A percentile compares a stretch with the other conserved stretches of the same genome.
phyloP scores from a whole-genome alignment of 2,888 invertebrate genomes.

The Andrena bucephala region DNA sequence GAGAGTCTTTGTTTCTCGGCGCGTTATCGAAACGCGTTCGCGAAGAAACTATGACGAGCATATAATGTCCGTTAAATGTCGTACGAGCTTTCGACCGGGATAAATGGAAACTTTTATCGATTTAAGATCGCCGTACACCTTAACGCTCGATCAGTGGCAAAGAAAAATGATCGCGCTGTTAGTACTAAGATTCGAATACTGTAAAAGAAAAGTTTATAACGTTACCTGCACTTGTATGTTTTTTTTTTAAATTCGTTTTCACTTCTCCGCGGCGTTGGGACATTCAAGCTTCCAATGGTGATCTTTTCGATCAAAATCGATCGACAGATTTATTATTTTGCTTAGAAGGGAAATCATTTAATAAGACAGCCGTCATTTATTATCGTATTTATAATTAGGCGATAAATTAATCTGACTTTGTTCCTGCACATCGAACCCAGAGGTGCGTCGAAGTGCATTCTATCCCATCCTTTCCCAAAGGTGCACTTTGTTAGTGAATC shows the following conservation, averaged over 20 bases:
- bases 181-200: background rate
- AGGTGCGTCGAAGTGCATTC: background rate
- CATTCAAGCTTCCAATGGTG: background rate
- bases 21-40: conserved; percentile 5
- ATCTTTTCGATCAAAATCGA: conserved; percentile 7
- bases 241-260: background rate
- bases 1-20: background rate
- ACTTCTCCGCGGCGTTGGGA: background rate
- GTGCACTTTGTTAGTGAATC: conserved; percentile 2
- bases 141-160: background rate
- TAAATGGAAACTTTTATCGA: background rate
- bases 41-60: conserved; percentile 3
- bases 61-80: background rate
- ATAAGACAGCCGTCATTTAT: background rate
- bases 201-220: background rate
- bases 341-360: background rate
- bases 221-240: background rate
- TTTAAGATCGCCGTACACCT: background rate
- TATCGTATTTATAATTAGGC: conserved; percentile 4
- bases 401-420: conserved; percentile 7
- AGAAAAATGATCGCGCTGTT: background rate
- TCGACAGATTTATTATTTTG: background rate
- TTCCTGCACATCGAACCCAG: background rate
- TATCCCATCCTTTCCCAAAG: background rate
- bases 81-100: background rate